Percentiles rank a stretch among this genome's conserved stretches.
These are phyloP conservation scores for Larimichthys polyactis DNA, from an alignment of 2,113 vertebrate genomes.

Conservation along the genomic window DNA sequence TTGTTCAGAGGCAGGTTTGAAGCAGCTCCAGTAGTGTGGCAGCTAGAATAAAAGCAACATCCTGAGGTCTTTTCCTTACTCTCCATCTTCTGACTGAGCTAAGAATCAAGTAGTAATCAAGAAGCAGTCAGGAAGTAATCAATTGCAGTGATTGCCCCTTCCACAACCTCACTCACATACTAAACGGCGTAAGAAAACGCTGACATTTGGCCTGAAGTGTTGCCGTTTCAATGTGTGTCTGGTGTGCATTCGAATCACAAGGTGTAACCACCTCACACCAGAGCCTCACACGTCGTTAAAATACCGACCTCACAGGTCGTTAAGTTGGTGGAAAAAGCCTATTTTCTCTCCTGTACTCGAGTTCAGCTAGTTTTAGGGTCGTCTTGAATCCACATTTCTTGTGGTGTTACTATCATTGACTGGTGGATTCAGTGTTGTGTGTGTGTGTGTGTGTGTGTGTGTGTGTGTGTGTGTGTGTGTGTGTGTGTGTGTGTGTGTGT, in stretches of 20 bases:
- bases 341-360: background rate
- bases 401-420: conserved; percentile 49
- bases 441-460: conserved; percentile 37
- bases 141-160: no score
- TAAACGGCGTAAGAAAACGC: background rate
- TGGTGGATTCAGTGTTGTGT: conserved; percentile 37
- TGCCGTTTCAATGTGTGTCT: background rate
- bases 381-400: conserved; percentile 20
- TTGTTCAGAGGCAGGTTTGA: no score
- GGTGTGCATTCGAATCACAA: background rate
- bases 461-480: conserved; percentile 40
- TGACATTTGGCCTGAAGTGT: background rate
- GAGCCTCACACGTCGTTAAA: background rate
- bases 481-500: conserved; percentile 40
- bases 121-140: no score
- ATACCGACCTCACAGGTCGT: background rate
- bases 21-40: no score
- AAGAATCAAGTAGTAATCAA: no score
- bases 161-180: no score
- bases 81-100: no score
- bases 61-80: no score
- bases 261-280: background rate
- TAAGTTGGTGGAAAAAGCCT: conserved; percentile 1
- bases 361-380: conserved; percentile 17
- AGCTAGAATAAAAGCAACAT: no score